Evolutionary conservation across 2,888 invertebrate species (phyloP).

Genomic region (Keiferia lycopersicella): DNA sequence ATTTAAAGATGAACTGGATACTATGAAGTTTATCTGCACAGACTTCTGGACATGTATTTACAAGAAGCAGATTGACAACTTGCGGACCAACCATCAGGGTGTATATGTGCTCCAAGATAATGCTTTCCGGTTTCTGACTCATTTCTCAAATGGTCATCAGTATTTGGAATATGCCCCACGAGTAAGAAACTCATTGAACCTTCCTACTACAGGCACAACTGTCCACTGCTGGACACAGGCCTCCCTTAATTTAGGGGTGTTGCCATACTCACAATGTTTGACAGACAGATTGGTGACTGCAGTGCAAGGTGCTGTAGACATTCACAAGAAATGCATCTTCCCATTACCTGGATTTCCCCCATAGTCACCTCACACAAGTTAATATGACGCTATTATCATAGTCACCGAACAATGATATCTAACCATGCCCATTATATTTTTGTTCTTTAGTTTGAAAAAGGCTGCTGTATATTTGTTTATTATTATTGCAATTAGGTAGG

Average conservation of each 20-base stretch:
- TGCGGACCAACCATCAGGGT: conserved; percentile 98
- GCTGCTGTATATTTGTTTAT: not conserved
- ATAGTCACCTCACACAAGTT: too few relatives aligned
- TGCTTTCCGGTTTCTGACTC: conserved; percentile 93
- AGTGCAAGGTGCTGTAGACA: too few relatives aligned
- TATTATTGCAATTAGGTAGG: not conserved
- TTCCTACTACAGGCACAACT: too few relatives aligned
- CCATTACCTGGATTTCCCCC: too few relatives aligned
- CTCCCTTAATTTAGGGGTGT: too few relatives aligned
- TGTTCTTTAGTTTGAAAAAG: not conserved
- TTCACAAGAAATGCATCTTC: too few relatives aligned
- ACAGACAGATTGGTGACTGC: too few relatives aligned
- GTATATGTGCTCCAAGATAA: conserved; percentile 99
- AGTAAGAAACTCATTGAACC: conserved; percentile 79
- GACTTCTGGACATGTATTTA: conserved; percentile 99
- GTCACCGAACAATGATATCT: too few relatives aligned
- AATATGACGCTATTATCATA: too few relatives aligned
- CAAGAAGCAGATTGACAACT: conserved; percentile 98
- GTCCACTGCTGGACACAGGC: too few relatives aligned
- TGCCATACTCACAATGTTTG: too few relatives aligned
- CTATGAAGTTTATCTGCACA: conserved; percentile 99
- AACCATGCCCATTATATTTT: not conserved
- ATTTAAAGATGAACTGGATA: conserved; percentile 98
- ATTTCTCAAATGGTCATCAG: conserved; percentile 93
- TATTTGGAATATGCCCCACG: conserved; percentile 95